Evolutionary conservation across 1,140 invertebrate genomes (phyloP).

Genomic region (Drosophila sulfurigaster): DNA sequence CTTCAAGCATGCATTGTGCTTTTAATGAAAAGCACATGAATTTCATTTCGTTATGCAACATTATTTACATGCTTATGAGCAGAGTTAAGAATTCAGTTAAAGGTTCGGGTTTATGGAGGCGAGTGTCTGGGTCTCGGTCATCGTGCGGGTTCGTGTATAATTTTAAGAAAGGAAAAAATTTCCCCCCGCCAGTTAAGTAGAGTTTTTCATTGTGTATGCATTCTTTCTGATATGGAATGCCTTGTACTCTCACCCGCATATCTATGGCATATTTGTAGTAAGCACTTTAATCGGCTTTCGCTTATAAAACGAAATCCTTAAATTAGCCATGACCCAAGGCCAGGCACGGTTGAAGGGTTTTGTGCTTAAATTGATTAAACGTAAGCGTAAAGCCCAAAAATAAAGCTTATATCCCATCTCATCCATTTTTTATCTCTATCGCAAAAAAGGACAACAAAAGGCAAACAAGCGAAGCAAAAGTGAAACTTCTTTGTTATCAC

Average conservation of each 20-base stretch:
- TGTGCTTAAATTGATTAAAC: constrained; percentile 34
- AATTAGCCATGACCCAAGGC: constrained; percentile 17
- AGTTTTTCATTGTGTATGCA: neutral
- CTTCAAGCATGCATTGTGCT: neutral
- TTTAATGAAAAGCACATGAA: constrained; percentile 40
- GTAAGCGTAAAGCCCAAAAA: constrained; percentile 13
- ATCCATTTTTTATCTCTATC: neutral
- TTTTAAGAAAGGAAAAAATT: constrained; percentile 10
- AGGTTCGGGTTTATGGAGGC: neutral
- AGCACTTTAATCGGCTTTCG: constrained; percentile 9
- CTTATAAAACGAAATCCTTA: neutral
- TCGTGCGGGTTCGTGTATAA: neutral
- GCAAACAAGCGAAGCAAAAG: constrained; percentile 2
- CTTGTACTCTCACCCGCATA: neutral
- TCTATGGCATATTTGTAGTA: neutral
- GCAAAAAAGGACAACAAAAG: constrained; percentile 9
- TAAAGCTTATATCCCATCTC: constrained; percentile 14
- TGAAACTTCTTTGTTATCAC: constrained; percentile 25
- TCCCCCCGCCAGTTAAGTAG: constrained; percentile 3
- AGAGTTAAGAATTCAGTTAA: neutral
- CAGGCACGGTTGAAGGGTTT: neutral
- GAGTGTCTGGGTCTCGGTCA: neutral
- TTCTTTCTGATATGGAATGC: neutral
- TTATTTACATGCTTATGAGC: constrained; percentile 4
- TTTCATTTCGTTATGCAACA: constrained; percentile 24